Conservation (phyloP, 2,888 invertebrate species). For the Lasioglossum malachurum region DNA sequence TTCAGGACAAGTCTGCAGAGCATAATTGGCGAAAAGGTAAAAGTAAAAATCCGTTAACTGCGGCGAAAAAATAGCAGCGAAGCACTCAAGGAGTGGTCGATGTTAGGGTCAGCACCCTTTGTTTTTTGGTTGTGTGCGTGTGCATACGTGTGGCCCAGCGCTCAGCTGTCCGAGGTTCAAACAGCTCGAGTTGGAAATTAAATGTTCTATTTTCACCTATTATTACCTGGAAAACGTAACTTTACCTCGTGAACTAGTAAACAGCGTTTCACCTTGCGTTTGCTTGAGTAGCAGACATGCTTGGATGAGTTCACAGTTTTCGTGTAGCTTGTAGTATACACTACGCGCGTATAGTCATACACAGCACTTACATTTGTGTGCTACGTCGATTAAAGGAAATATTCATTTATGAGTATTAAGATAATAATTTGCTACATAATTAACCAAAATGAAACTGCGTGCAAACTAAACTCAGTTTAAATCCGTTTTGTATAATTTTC, state of each 20-base stretch:
- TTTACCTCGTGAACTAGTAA: background rate
- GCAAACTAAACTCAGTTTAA: background rate
- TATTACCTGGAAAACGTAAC: conserved; percentile 2
- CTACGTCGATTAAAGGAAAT: background rate
- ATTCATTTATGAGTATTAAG: background rate
- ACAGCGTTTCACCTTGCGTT: background rate
- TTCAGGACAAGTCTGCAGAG: background rate
- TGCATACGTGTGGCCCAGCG: background rate
- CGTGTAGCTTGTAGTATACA: background rate
- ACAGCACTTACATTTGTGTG: background rate
- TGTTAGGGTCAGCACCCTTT: background rate
- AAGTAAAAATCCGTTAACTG: background rate
- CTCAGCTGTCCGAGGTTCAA: background rate
- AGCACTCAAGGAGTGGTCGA: background rate
- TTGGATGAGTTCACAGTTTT: background rate
- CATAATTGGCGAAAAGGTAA: background rate
- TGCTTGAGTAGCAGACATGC: background rate
- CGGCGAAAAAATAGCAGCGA: background rate
- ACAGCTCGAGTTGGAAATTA: conserved; percentile 5
- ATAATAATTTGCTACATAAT: background rate
- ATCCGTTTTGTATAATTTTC: background rate
- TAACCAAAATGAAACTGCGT: background rate
- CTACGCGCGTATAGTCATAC: background rate
- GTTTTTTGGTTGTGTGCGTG: background rate
- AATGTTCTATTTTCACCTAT: conserved; percentile 4